Percentiles rank a stretch among this genome's conserved stretches.
phyloP scores from a whole-genome alignment of 2,888 invertebrate species.

The Dryobotodes eremita region DNA sequence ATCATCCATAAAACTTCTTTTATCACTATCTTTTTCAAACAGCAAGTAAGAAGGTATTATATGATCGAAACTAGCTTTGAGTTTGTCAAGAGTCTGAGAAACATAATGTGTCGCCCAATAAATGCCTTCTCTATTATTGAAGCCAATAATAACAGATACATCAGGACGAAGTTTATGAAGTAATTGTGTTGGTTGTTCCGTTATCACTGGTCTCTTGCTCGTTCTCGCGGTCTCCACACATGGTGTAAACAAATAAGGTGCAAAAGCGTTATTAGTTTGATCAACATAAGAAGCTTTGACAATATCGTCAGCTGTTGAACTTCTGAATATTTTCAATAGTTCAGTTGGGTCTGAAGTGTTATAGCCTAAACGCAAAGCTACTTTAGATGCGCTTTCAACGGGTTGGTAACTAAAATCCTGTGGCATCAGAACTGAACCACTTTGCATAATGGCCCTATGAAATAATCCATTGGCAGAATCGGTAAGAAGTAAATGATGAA shows the following conservation, averaged over 20 bases:
- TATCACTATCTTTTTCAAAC: conserved; percentile 62
- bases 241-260: conserved; percentile 66
- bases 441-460: conserved; percentile 74
- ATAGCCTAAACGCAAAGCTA: conserved; percentile 69
- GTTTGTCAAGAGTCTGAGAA: conserved; percentile 49
- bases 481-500: conserved; percentile 71
- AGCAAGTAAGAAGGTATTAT: conserved; percentile 67
- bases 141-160: conserved; percentile 71
- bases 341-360: conserved; percentile 67
- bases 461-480: conserved; percentile 73
- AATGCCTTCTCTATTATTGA: conserved; percentile 74
- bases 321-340: conserved; percentile 70
- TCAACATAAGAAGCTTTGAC: conserved; percentile 62
- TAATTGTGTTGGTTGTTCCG: conserved; percentile 61
- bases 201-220: conserved; percentile 62
- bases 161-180: conserved; percentile 55
- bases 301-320: conserved; percentile 68
- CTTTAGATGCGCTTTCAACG: conserved; percentile 60
- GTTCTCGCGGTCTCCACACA: conserved; percentile 65
- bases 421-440: conserved; percentile 71
- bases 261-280: conserved; percentile 62
- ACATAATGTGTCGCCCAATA: conserved; percentile 67
- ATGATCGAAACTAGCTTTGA: conserved; percentile 58
- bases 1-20: conserved; percentile 56
- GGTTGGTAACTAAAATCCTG: conserved; percentile 68